Base-by-base conservation (phyloP, 2,888 invertebrate species). In the Sepiola atlantica region DNA sequence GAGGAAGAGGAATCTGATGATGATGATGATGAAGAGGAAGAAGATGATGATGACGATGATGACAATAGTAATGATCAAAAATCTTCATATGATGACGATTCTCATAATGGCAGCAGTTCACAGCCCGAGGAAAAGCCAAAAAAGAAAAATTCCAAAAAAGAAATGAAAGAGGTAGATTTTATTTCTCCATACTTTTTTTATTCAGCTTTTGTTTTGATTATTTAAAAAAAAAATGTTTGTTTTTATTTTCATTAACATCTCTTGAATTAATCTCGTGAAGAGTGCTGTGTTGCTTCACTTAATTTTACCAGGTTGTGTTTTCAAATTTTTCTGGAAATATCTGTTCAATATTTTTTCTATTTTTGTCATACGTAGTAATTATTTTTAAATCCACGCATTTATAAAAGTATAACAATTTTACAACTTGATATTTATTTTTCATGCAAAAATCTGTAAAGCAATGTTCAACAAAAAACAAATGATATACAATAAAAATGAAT, bases 151-250 rank as follows among this genome's bases (percentile, higher is more conserved):
- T 92, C 92, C 6, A 92, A 54, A 55, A 92, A 92, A 45, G 92
- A 92, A 92, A 54, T 92, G n/a, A 92, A 92, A 92, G 92, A 92
- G 45, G 92, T 92, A 55, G 45, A 55, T 54, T 92, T 91, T 12
- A 14, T 54, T 92, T 24, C n/a, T 35, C 45, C 35, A 45, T 35
- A 54, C 45, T 32, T 21, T 91, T 35, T 91, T 91, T 20, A 91
- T 16, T 91, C 35, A n/a, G 12, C 28, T 91, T 35, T 20, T 3
- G n/a, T 12, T 91, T 24, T 18, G 0, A 35, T 32, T 35, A 45
- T 54, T 20, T 54, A 45, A 90, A 90, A 8, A 90, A 90, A 28
- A 18, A 45, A 45, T 45, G 61, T 10, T 61, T 61, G 0, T 61
- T 21, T 28, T 61, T 77, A n/a, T 77, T 61, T 77, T 77, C 28